Evolutionary conservation across 2,888 invertebrate species (phyloP).

Genomic region (Macaria notata): DNA sequence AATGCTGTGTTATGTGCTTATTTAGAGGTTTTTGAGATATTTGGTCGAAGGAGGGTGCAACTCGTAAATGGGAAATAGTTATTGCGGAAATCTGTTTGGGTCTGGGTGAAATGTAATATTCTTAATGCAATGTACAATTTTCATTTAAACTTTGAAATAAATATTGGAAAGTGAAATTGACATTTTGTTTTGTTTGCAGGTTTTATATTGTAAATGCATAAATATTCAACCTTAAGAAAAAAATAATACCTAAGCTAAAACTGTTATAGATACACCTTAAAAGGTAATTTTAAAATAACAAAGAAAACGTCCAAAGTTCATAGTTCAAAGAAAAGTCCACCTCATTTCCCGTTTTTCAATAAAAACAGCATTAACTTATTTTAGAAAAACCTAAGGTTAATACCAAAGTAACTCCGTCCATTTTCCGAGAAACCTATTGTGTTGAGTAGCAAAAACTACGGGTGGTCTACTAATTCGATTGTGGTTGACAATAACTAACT

Average conservation of each 20-base stretch:
- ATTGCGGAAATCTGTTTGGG: too few species aligned
- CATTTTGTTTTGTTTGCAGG: too few species aligned
- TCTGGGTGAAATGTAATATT: too few species aligned
- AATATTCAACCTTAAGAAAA: too few species aligned
- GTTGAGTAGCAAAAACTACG: slow-evolving; percentile 73
- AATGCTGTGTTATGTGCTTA: slow-evolving; percentile 29
- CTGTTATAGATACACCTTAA: too few species aligned
- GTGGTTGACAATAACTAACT: slow-evolving; percentile 41
- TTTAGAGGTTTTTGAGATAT: slow-evolving; percentile 14
- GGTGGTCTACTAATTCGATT: slow-evolving; percentile 75
- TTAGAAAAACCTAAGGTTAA: slow-evolving; percentile 46
- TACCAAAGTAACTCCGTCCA: slow-evolving; percentile 55
- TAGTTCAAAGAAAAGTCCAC: slow-evolving; percentile 17
- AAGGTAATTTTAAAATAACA: neutral
- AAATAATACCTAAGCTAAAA: too few species aligned
- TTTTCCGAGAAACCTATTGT: slow-evolving; percentile 61
- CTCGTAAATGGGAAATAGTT: neutral
- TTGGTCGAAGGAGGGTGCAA: neutral
- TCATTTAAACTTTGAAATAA: too few species aligned
- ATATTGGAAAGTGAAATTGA: too few species aligned
- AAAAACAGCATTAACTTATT: slow-evolving; percentile 35
- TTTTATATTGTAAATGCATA: too few species aligned
- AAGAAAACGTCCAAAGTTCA: slow-evolving; percentile 7
- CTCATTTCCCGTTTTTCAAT: slow-evolving; percentile 23
- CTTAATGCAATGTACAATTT: too few species aligned